phyloP scores from a whole-genome alignment of 2,113 vertebrate genomes.

The Myodes glareolus region DNA sequence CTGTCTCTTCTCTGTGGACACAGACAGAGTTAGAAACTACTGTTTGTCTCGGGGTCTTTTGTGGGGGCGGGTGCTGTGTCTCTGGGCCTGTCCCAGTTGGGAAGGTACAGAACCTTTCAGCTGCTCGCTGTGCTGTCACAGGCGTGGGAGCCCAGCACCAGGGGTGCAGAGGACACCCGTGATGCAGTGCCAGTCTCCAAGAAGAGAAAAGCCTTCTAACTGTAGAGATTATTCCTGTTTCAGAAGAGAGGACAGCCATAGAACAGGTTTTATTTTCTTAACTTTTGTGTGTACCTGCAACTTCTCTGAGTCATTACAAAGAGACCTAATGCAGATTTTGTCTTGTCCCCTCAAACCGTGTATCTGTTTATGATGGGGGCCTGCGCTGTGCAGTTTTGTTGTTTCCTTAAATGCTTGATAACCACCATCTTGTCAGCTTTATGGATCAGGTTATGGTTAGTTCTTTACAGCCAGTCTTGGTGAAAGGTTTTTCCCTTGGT shows the following conservation, averaged over 20 bases:
- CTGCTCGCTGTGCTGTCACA: neutral
- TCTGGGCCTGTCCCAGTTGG: neutral
- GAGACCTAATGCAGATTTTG: constrained; percentile 10
- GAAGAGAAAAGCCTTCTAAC: neutral
- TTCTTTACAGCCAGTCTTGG: constrained; percentile 16
- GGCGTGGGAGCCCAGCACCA: neutral
- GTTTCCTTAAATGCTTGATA: constrained; percentile 25
- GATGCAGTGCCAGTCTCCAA: too few species aligned
- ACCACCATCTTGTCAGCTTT: neutral
- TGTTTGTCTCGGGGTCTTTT: constrained; percentile 26
- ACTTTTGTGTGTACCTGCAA: neutral
- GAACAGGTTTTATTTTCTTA: constrained; percentile 48
- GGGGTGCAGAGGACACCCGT: neutral
- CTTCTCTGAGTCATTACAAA: constrained; percentile 29
- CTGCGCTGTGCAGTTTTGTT: neutral
- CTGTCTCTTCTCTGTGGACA: neutral
- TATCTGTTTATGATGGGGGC: neutral
- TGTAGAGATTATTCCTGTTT: constrained; percentile 5
- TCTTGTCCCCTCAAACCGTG: neutral
- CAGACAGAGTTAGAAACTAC: neutral
- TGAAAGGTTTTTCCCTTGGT: neutral
- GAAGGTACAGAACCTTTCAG: neutral
- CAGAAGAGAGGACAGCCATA: neutral
- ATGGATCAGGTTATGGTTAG: neutral
- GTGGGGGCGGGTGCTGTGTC: neutral